Percentiles rank a stretch among this genome's conserved stretches.
Evolutionary conservation across 2,797 vertebrate species (phyloP).

Genomic region (Pantherophis alleghaniensis): DNA sequence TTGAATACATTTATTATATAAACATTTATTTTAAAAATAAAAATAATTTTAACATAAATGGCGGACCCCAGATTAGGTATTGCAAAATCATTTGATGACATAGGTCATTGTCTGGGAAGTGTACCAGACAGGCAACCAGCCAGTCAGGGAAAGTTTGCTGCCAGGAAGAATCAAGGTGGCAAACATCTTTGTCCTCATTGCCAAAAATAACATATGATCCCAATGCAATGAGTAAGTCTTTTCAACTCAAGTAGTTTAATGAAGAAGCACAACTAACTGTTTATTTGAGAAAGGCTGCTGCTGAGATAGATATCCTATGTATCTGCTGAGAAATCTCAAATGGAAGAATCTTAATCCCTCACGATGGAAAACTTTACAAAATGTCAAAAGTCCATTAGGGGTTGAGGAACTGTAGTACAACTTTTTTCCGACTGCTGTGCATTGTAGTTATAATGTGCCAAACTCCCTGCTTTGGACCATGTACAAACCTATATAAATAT

Average conservation of each 20-base stretch:
- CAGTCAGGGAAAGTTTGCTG: neutral
- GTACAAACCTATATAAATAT: neutral
- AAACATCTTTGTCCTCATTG: neutral
- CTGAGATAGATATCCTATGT: neutral
- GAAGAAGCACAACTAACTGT: neutral
- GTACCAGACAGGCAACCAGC: neutral
- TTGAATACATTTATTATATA: neutral
- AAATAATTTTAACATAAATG: neutral
- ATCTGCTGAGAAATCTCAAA: neutral
- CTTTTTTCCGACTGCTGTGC: neutral
- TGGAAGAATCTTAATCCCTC: neutral
- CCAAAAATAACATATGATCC: conserved; percentile 16
- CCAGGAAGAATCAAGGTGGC: conserved; percentile 2
- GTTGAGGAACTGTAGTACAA: neutral
- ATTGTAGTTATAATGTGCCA: neutral
- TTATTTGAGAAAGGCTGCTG: neutral
- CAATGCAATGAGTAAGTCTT: neutral
- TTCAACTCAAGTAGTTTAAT: neutral
- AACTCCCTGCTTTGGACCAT: neutral
- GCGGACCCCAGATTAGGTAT: neutral
- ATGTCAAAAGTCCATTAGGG: neutral
- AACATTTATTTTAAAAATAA: neutral
- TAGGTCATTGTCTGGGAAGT: conserved; percentile 2
- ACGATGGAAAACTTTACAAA: neutral
- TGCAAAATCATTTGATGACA: neutral